Evolutionary conservation across 2,113 vertebrate species (phyloP).

Genomic region (Chionis minor): DNA sequence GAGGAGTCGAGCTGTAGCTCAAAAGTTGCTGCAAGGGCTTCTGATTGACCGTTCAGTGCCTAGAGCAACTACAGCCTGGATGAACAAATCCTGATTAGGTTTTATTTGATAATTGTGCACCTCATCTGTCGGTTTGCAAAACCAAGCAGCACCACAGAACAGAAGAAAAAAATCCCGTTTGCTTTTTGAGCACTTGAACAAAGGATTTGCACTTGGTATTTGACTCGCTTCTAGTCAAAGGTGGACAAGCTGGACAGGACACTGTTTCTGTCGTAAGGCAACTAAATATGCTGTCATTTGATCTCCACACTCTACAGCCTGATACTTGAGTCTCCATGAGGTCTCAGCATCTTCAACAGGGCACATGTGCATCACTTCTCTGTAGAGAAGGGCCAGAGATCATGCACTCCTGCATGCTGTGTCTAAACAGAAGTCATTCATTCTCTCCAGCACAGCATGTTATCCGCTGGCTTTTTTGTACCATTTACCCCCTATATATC

Average conservation of each 20-base stretch:
- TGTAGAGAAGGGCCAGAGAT: not conserved
- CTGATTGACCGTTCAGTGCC: not conserved
- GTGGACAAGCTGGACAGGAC: not conserved
- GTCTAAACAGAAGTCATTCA: not conserved
- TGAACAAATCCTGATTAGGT: not conserved
- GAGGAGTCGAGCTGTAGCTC: not conserved
- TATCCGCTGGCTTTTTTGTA: not conserved
- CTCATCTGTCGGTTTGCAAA: not conserved
- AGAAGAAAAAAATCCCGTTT: not conserved
- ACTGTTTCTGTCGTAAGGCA: not conserved
- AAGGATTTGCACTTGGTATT: not conserved
- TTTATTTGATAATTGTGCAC: not conserved
- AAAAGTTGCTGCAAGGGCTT: not conserved
- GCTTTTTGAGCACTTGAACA: not conserved
- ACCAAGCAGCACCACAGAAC: not conserved
- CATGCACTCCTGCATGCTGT: not conserved
- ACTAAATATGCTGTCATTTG: not conserved
- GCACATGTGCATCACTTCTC: not conserved
- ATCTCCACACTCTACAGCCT: not conserved
- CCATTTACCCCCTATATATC: not conserved
- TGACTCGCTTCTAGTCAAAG: not conserved
- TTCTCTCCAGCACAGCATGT: not conserved
- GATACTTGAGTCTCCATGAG: not conserved
- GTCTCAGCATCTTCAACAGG: not conserved
- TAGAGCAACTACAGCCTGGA: not conserved